A percentile compares a stretch with the other conserved stretches of the same genome.
These are phyloP conservation scores for Ruditapes philippinarum DNA, from an alignment of 1,140 invertebrate species.

Conservation along the genomic window DNA sequence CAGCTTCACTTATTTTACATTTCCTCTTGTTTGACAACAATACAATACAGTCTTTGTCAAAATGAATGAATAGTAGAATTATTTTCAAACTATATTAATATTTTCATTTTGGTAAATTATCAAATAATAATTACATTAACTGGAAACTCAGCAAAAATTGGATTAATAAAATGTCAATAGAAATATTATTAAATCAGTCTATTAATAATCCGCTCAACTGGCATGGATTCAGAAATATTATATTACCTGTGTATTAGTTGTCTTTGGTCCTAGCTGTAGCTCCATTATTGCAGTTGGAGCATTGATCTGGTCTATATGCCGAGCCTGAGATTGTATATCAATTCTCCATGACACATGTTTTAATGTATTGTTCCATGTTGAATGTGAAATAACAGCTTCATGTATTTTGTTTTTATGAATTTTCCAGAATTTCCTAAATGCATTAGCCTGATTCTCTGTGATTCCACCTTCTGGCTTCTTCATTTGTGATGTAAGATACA, in stretches of 20 bases:
- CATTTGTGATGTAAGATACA: constrained; percentile 84
- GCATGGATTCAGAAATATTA: not conserved
- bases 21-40: no score
- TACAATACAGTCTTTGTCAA: no score
- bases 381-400: constrained; percentile 81
- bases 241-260: constrained; percentile 65
- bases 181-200: no score
- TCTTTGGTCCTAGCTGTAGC: constrained; percentile 79
- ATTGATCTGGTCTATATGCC: constrained; percentile 82
- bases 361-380: constrained; percentile 83
- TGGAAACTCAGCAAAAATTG: no score
- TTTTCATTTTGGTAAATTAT: no score
- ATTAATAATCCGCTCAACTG: no score
- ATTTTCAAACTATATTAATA: no score
- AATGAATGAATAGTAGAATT: no score
- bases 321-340: constrained; percentile 84
- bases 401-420: constrained; percentile 84
- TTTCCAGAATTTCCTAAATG: constrained; percentile 85
- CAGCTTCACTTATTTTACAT: no score
- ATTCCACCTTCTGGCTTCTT: constrained; percentile 82
- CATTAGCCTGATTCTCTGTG: constrained; percentile 83
- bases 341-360: constrained; percentile 85
- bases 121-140: no score
- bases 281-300: constrained; percentile 85
- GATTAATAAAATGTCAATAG: no score